phyloP scores from a whole-genome alignment of 2,797 vertebrate genomes.

The Onychomys leucogaster region DNA sequence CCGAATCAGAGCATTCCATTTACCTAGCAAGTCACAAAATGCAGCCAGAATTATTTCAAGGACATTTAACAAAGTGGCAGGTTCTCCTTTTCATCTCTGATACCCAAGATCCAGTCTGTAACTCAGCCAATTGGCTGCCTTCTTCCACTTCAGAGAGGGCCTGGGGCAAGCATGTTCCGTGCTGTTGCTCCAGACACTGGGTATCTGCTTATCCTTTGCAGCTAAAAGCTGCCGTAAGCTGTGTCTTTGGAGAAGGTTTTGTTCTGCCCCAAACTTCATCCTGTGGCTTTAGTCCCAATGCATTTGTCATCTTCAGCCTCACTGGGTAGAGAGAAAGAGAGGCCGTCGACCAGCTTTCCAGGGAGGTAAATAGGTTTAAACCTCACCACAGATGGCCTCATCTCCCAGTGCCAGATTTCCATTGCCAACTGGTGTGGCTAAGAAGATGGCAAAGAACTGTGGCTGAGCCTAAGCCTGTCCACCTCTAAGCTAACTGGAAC shows the following conservation, averaged over 20 bases:
- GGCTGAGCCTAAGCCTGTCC: constrained; percentile 53
- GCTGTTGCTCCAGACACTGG: not conserved
- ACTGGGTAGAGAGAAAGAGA: constrained; percentile 67
- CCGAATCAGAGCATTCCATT: not conserved
- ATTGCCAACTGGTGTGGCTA: constrained; percentile 65
- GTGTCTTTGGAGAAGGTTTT: constrained; percentile 64
- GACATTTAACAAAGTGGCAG: constrained; percentile 5
- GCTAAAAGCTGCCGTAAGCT: not conserved
- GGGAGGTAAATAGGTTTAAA: constrained; percentile 74
- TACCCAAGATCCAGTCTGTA: not conserved
- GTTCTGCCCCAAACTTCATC: constrained; percentile 61
- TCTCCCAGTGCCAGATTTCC: constrained; percentile 70
- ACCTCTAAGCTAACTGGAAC: constrained; percentile 25
- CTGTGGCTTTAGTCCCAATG: constrained; percentile 61
- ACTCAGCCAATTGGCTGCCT: not conserved
- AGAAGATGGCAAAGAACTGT: constrained; percentile 46
- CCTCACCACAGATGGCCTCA: constrained; percentile 57
- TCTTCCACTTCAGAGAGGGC: not conserved
- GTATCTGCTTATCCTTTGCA: constrained; percentile 50
- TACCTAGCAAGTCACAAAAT: not conserved
- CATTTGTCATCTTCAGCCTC: constrained; percentile 73
- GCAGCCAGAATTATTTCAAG: constrained; percentile 46
- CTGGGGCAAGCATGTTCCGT: not conserved
- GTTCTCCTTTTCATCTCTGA: constrained; percentile 3
- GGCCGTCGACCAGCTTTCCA: constrained; percentile 60